Evolutionary conservation across 2,113 vertebrate genomes (phyloP).

Genomic region (Thinocorus orbignyianus): DNA sequence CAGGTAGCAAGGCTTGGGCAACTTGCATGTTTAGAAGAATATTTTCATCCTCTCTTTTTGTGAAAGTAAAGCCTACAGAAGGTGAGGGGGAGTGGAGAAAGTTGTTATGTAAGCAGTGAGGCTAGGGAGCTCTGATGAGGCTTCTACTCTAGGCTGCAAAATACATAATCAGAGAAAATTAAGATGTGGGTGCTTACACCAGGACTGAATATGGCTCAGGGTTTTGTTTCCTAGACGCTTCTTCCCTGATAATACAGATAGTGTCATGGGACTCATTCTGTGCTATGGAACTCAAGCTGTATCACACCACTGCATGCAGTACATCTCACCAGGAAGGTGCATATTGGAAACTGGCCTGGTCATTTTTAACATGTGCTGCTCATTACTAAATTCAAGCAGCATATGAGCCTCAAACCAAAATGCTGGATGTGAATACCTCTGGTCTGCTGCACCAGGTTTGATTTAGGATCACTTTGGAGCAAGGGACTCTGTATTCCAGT

Average conservation of each 20-base stretch:
- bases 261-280: neutral
- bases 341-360: neutral
- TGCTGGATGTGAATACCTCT: neutral
- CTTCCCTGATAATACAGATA: neutral
- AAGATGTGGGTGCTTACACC: neutral
- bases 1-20: neutral
- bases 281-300: neutral
- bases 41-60: neutral
- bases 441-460: neutral
- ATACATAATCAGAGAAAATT: neutral
- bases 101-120: slow-evolving; percentile 15
- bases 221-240: neutral
- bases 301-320: neutral
- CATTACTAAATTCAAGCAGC: neutral
- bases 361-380: neutral
- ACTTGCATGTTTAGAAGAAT: neutral
- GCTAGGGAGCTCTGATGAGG: neutral
- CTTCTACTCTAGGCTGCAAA: neutral
- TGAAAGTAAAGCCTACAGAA: neutral
- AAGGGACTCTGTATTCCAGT: neutral
- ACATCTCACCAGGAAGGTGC: neutral
- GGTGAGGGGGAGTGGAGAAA: slow-evolving; percentile 5
- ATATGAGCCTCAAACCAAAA: neutral
- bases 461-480: neutral
- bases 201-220: neutral